Percentiles rank a stretch among this genome's conserved stretches.
phyloP scores from a whole-genome alignment of 2,888 invertebrate species.

The Liposcelis brunnea region DNA sequence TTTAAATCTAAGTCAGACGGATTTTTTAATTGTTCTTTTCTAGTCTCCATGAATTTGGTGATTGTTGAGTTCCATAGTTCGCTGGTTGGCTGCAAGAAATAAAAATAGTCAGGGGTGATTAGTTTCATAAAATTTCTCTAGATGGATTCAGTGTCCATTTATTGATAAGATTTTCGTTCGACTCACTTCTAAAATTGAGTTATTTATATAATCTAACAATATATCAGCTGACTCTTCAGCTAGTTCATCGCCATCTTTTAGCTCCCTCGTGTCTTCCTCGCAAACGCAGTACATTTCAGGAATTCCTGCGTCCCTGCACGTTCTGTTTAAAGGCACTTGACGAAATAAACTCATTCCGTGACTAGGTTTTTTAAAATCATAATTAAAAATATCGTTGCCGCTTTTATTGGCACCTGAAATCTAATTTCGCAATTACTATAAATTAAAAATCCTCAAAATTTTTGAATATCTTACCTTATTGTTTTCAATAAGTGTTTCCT shows the following conservation, averaged over 20 bases:
- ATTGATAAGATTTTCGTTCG: slow-evolving; percentile 12
- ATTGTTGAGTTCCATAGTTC: too few relatives aligned
- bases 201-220: slow-evolving; percentile 14
- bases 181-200: slow-evolving; percentile 1
- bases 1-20: too few relatives aligned
- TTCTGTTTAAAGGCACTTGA: slow-evolving; percentile 13
- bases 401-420: too few relatives aligned
- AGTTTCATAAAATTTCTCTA: too few relatives aligned
- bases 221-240: slow-evolving; percentile 11
- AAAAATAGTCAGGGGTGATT: too few relatives aligned
- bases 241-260: slow-evolving; percentile 8
- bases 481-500: not conserved
- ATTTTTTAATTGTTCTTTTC: too few relatives aligned
- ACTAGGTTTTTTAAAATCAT: slow-evolving; percentile 13
- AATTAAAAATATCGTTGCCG: not conserved
- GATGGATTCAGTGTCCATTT: too few relatives aligned
- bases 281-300: slow-evolving; percentile 17
- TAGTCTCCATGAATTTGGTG: too few relatives aligned
- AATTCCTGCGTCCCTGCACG: slow-evolving; percentile 16
- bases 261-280: slow-evolving; percentile 12
- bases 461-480: too few relatives aligned
- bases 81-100: too few relatives aligned
- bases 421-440: too few relatives aligned
- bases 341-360: slow-evolving; percentile 15
- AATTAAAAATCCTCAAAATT: too few relatives aligned